phyloP scores from a whole-genome alignment of 2,113 vertebrate species.

The Mesitornis unicolor region DNA sequence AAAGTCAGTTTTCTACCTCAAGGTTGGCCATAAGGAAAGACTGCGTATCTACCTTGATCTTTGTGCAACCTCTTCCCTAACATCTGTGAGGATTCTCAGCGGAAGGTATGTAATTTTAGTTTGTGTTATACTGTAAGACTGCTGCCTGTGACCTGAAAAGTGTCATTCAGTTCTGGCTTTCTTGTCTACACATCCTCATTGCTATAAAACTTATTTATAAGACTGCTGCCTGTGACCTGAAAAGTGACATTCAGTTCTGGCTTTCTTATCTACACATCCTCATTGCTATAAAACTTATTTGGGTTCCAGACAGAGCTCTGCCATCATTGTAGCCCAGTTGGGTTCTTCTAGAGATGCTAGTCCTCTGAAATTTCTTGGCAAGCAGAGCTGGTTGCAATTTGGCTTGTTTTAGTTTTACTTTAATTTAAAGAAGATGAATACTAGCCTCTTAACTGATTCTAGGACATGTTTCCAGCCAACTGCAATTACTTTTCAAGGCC shows the following conservation, averaged over 20 bases:
- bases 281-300: not conserved
- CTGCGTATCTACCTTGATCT: not conserved
- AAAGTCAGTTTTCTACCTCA: not conserved
- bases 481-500: not conserved
- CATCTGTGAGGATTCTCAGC: not conserved
- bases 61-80: not conserved
- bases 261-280: not conserved
- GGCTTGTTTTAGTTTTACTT: not conserved
- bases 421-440: conserved; percentile 15
- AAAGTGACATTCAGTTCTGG: not conserved
- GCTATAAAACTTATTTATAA: not conserved
- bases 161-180: not conserved
- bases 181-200: not conserved
- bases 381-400: not conserved
- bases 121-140: not conserved
- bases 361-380: not conserved
- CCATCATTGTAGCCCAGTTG: not conserved
- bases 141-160: not conserved
- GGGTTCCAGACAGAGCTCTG: not conserved
- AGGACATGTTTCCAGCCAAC: not conserved
- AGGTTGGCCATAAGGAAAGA: not conserved
- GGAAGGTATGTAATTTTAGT: not conserved
- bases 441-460: not conserved
- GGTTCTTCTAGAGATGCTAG: not conserved
- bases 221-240: not conserved